phyloP scores from a whole-genome alignment of 2,888 invertebrate genomes.

The Amaurobius ferox region DNA sequence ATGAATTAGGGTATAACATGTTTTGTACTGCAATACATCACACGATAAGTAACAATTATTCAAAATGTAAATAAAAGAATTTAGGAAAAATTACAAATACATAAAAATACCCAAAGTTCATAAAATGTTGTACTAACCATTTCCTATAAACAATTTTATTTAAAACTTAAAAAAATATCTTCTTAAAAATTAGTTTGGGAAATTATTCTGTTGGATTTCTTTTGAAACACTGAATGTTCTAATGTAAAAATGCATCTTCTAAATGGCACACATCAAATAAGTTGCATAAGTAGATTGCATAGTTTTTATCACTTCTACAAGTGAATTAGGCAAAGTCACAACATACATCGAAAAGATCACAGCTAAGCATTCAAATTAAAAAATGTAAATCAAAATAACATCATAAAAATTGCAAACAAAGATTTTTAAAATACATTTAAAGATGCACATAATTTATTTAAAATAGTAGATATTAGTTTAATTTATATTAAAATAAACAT shows the following conservation, averaged over 20 bases:
- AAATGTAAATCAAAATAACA: not conserved
- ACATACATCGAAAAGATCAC: constrained; percentile 34
- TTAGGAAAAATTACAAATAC: too few species aligned
- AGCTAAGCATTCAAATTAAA: constrained; percentile 30
- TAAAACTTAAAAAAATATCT: constrained; percentile 5
- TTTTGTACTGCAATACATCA: too few species aligned
- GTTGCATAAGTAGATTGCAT: constrained; percentile 39
- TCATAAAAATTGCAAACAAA: constrained; percentile 20
- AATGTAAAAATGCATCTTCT: constrained; percentile 9
- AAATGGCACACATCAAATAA: constrained; percentile 27
- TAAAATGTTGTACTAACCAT: too few species aligned
- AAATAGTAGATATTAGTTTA: too few species aligned
- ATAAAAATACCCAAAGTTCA: too few species aligned
- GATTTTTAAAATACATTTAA: too few species aligned
- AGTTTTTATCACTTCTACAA: constrained; percentile 9
- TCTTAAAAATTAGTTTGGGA: not conserved
- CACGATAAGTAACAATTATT: too few species aligned
- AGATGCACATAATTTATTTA: too few species aligned
- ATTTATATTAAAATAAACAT: too few species aligned
- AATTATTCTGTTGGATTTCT: constrained; percentile 3
- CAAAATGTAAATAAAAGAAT: too few species aligned
- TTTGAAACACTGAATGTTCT: constrained; percentile 17
- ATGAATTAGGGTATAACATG: too few species aligned
- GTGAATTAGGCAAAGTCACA: constrained; percentile 23
- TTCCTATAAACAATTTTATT: not conserved